A percentile compares a stretch with the other conserved stretches of the same genome.
Evolutionary conservation across 2,888 invertebrate species (phyloP).

Genomic region (Tachina lurida): DNA sequence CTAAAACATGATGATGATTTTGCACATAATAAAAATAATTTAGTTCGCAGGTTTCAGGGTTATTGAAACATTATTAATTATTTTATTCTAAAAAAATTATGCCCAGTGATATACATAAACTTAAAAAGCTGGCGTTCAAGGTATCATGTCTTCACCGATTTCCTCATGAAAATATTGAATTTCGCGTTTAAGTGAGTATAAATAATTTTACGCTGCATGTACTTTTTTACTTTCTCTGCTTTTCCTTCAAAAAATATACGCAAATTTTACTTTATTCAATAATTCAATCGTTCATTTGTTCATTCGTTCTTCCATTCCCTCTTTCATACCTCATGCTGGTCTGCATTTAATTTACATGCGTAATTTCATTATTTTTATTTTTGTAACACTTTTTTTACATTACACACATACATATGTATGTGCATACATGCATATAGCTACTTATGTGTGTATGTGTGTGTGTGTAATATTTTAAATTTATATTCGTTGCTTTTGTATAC

Average conservation of each 20-base stretch:
- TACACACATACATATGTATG: background rate
- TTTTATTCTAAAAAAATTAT: background rate
- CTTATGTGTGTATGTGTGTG: background rate
- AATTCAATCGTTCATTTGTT: conserved; percentile 21
- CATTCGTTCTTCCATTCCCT: conserved; percentile 25
- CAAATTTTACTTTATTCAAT: conserved; percentile 35
- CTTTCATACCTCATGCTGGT: conserved; percentile 29
- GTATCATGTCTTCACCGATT: conserved; percentile 6
- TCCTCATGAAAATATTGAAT: background rate
- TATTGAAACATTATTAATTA: no score
- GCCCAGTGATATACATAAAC: no score
- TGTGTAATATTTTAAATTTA: conserved; percentile 16
- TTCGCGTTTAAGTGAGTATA: conserved; percentile 16
- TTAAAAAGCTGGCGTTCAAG: background rate
- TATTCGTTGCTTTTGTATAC: conserved; percentile 26
- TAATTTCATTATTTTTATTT: conserved; percentile 58
- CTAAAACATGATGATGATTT: no score
- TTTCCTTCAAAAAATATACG: background rate
- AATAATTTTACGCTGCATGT: conserved; percentile 29
- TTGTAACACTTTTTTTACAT: conserved; percentile 24
- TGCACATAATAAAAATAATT: no score
- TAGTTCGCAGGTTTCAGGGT: no score
- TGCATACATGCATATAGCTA: background rate
- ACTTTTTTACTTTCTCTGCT: conserved; percentile 1
- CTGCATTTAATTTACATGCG: conserved; percentile 53